Percentiles rank a stretch among this genome's conserved stretches.
phyloP scores from a whole-genome alignment of 2,113 vertebrate genomes.

The Accipiter virgatus region DNA sequence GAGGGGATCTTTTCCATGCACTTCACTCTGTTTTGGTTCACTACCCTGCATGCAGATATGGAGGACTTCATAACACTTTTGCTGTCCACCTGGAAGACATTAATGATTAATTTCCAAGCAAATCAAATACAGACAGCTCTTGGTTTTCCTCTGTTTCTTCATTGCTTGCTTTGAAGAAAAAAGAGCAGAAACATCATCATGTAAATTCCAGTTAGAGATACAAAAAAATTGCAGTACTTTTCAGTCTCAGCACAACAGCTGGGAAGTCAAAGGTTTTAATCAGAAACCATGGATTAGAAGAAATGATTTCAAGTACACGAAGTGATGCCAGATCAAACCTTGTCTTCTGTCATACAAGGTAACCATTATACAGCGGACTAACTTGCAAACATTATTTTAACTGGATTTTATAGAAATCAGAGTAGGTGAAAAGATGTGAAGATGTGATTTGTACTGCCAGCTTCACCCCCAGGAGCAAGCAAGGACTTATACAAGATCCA shows the following conservation, averaged over 20 bases:
- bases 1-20: not conserved
- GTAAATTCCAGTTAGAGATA: not conserved
- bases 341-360: not conserved
- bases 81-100: not conserved
- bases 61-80: not conserved
- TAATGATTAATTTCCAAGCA: not conserved
- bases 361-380: not conserved
- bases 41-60: not conserved
- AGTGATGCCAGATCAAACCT: not conserved
- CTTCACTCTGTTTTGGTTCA: not conserved
- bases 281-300: not conserved
- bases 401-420: not conserved
- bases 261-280: not conserved
- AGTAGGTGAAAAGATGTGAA: not conserved
- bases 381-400: not conserved
- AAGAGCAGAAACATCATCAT: not conserved
- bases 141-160: not conserved
- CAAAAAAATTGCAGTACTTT: not conserved
- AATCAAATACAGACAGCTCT: not conserved
- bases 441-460: not conserved
- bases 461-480: not conserved
- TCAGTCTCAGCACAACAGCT: not conserved
- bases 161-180: not conserved
- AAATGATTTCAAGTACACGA: not conserved
- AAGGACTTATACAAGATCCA: accelerated